phyloP scores from a whole-genome alignment of 2,113 vertebrate genomes.

The Buteo buteo region DNA sequence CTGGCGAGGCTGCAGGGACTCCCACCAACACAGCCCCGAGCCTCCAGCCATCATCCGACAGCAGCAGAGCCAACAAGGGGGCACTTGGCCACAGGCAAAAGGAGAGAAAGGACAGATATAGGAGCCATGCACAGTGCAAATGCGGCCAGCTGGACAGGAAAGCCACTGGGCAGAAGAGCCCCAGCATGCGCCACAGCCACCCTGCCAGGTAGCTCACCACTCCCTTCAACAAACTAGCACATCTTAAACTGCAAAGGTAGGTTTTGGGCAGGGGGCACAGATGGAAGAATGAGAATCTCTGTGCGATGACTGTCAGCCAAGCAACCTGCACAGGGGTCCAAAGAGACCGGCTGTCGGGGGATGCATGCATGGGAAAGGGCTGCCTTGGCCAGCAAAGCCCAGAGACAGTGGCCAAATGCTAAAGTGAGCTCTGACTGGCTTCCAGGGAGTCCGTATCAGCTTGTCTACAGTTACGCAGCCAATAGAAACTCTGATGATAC shows the following conservation, averaged over 20 bases:
- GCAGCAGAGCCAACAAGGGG: not conserved
- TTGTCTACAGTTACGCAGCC: not conserved
- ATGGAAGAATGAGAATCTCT: not conserved
- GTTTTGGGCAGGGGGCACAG: not conserved
- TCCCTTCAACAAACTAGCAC: not conserved
- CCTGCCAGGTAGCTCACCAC: not conserved
- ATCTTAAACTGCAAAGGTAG: not conserved
- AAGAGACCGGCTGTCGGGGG: not conserved
- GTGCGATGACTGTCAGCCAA: not conserved
- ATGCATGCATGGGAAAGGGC: accelerated
- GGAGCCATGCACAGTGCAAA: accelerated
- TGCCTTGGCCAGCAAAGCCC: not conserved
- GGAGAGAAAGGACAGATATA: not conserved
- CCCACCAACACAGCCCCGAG: not conserved
- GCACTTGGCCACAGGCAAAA: not conserved
- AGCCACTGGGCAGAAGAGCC: not conserved
- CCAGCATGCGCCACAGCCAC: accelerated
- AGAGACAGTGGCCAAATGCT: not conserved
- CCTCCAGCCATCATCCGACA: not conserved
- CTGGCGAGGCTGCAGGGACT: not conserved
- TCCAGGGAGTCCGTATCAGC: not conserved
- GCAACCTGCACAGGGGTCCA: not conserved
- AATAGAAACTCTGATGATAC: not conserved
- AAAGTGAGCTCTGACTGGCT: not conserved
- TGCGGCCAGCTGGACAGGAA: accelerated